A percentile compares a stretch with the other conserved stretches of the same genome.
These are phyloP conservation scores for Papilio elwesi DNA, from an alignment of 2,888 invertebrate genomes.

Conservation along the genomic window DNA sequence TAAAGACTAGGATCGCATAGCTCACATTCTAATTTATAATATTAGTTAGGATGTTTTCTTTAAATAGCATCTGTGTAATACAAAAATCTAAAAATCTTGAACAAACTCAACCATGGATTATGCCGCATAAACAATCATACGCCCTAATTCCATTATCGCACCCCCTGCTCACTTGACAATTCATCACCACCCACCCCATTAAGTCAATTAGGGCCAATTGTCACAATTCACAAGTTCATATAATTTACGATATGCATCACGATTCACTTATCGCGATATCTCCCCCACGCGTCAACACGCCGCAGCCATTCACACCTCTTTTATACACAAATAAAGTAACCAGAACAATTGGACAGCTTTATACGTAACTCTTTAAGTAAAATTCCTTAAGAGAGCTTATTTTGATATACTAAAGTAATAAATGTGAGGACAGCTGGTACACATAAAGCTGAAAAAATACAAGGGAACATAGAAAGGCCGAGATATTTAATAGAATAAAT, in stretches of 20 bases:
- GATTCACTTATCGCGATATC: conserved; percentile 30
- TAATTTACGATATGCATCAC: conserved; percentile 43
- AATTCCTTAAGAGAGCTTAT: too few relatives aligned
- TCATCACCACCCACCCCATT: conserved; percentile 38
- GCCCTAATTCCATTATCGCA: conserved; percentile 15
- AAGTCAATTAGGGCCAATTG: conserved; percentile 47
- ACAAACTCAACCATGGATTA: background rate
- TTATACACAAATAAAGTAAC: conserved; percentile 21
- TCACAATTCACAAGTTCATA: conserved; percentile 46
- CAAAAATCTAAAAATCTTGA: background rate
- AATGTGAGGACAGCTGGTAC: too few relatives aligned
- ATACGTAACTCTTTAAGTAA: too few relatives aligned
- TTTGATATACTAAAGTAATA: too few relatives aligned
- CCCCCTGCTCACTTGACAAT: conserved; percentile 11
- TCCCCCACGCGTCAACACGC: conserved; percentile 25
- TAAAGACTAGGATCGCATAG: too few relatives aligned
- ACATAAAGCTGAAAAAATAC: too few relatives aligned
- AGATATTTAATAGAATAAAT: too few relatives aligned
- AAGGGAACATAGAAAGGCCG: too few relatives aligned
- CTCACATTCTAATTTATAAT: too few relatives aligned
- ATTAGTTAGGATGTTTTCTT: too few relatives aligned
- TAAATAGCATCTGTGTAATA: too few relatives aligned
- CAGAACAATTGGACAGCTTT: too few relatives aligned
- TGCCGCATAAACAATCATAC: conserved; percentile 21
- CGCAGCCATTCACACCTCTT: conserved; percentile 48